Evolutionary conservation across 2,113 vertebrate species (phyloP).

Genomic region (Ophiodon elongatus): DNA sequence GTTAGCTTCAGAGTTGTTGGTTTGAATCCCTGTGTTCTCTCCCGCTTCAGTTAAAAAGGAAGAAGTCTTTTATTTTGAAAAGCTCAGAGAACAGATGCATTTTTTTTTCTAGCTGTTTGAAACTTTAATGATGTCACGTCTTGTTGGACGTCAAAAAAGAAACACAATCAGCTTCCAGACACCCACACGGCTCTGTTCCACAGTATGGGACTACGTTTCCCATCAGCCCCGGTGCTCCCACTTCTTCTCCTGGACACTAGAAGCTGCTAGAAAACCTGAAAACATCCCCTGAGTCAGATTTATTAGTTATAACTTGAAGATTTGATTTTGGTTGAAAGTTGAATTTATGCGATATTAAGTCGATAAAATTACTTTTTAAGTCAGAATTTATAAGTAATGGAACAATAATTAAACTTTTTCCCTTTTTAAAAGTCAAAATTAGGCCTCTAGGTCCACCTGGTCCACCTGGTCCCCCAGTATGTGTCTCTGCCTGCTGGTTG

Average conservation of each 20-base stretch:
- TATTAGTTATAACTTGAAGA: no score
- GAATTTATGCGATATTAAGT: not conserved
- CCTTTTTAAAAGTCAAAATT: not conserved
- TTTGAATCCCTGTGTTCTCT: not conserved
- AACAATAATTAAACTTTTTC: not conserved
- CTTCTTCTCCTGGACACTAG: not conserved
- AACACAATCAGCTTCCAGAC: not conserved
- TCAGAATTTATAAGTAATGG: no score
- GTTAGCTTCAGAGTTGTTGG: not conserved
- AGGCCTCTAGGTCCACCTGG: not conserved
- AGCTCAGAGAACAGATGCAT: not conserved
- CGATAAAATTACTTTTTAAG: no score
- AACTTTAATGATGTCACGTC: slow-evolving; percentile 5
- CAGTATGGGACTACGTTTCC: not conserved
- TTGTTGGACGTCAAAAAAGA: not conserved
- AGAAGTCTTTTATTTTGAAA: slow-evolving; percentile 10
- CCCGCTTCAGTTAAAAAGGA: not conserved
- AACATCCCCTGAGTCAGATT: no score
- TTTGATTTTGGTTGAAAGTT: not conserved
- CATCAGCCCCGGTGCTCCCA: not conserved
- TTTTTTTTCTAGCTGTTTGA: not conserved
- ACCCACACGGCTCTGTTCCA: not conserved
- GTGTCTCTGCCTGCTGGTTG: not conserved
- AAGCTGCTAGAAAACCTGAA: no score
- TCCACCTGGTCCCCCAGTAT: not conserved